phyloP scores from a whole-genome alignment of 2,113 vertebrate species.

The Protobothrops flavoviridis region DNA sequence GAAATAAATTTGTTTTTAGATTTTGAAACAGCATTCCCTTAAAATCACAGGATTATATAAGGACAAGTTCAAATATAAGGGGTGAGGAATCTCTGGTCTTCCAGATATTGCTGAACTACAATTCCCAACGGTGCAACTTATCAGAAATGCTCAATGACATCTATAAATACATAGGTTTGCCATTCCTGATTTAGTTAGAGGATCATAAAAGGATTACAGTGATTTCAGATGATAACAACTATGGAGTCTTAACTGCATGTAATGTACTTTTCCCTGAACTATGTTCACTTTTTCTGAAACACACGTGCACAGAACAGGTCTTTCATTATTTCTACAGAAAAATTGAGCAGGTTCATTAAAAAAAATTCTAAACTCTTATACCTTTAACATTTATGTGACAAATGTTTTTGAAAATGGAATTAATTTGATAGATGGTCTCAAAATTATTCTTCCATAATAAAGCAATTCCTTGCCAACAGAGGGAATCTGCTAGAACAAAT shows the following conservation, averaged over 20 bases:
- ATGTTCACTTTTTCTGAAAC: too few relatives aligned
- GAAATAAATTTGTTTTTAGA: too few relatives aligned
- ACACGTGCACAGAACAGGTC: too few relatives aligned
- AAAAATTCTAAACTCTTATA: too few relatives aligned
- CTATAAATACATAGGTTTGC: too few relatives aligned
- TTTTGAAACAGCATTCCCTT: too few relatives aligned
- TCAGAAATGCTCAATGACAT: neutral
- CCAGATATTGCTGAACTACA: neutral
- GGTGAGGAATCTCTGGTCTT: neutral
- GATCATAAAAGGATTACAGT: neutral
- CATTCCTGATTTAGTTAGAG: neutral
- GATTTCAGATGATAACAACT: neutral
- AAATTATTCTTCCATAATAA: neutral
- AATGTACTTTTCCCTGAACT: too few relatives aligned
- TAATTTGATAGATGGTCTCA: neutral
- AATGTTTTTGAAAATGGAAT: neutral
- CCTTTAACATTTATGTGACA: neutral
- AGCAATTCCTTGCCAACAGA: neutral
- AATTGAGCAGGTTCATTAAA: too few relatives aligned
- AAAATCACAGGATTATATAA: too few relatives aligned
- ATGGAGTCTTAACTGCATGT: neutral
- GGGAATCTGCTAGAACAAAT: neutral
- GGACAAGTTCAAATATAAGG: too few relatives aligned
- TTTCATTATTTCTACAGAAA: too few relatives aligned
- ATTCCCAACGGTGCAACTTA: neutral